These are phyloP conservation scores for Papilio machaon DNA, from an alignment of 1,140 invertebrate genomes.

Conservation along the genomic window DNA sequence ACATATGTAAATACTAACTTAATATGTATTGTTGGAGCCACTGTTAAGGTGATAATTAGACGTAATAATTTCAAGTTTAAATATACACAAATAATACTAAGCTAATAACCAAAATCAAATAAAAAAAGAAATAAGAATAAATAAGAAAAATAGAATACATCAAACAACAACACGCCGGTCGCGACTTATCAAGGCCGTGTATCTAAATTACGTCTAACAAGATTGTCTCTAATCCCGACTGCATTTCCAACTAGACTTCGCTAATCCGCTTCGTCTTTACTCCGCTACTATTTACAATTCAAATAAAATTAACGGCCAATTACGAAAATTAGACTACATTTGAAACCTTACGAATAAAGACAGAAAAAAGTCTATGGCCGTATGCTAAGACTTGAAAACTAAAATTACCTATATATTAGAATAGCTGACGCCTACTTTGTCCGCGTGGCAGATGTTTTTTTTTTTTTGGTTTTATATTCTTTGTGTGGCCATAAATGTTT, in stretches of 20 bases:
- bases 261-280: constrained; percentile 30
- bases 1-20: too few relatives aligned
- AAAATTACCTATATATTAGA: too few relatives aligned
- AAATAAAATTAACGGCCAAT: constrained; percentile 25
- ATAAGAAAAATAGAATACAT: constrained; percentile 3
- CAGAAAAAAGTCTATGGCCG: neutral
- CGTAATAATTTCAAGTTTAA: too few relatives aligned
- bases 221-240: constrained; percentile 43
- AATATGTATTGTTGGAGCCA: too few relatives aligned
- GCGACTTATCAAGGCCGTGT: constrained; percentile 36
- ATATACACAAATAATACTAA: too few relatives aligned
- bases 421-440: too few relatives aligned
- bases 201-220: constrained; percentile 47
- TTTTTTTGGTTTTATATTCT: too few relatives aligned
- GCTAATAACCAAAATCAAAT: neutral
- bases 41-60: too few relatives aligned
- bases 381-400: too few relatives aligned
- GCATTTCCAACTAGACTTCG: constrained; percentile 38
- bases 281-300: constrained; percentile 14
- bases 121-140: constrained; percentile 21
- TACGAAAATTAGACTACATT: neutral
- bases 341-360: constrained; percentile 21
- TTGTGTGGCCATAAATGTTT: too few relatives aligned
- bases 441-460: too few relatives aligned
- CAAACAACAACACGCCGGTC: constrained; percentile 2